Conservation (phyloP, 2,797 vertebrate species). For the Oryzias dopingdopingensis region DNA sequence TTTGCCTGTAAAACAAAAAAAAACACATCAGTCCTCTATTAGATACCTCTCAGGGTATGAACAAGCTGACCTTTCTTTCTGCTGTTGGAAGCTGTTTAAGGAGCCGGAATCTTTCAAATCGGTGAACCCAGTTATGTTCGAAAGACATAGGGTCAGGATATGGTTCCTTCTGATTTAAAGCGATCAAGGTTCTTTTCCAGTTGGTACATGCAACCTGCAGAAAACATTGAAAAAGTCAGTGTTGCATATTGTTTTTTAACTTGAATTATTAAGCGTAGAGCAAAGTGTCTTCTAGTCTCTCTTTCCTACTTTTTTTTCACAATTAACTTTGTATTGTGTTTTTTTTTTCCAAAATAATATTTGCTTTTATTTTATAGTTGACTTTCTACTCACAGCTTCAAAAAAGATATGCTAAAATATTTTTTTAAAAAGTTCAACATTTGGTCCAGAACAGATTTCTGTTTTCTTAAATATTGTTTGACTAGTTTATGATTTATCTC, state of each 20-base stretch:
- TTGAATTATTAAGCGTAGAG: no score
- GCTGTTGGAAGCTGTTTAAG: slow-evolving; percentile 29
- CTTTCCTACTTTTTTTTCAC: no score
- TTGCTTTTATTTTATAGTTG: no score
- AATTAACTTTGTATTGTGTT: no score
- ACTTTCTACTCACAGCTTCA: no score
- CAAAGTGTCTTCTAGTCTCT: slow-evolving; percentile 84
- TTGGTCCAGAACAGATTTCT: no score
- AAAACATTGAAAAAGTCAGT: slow-evolving; percentile 79
- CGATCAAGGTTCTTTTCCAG: slow-evolving; percentile 90
- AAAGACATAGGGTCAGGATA: slow-evolving; percentile 83
- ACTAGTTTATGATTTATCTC: no score
- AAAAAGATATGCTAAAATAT: no score
- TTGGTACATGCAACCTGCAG: slow-evolving; percentile 86
- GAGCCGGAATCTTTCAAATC: slow-evolving; percentile 72
- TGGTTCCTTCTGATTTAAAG: slow-evolving; percentile 83
- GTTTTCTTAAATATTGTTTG: no score
- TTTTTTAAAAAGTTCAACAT: no score
- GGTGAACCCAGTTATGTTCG: slow-evolving; percentile 72
- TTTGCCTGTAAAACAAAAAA: no score
- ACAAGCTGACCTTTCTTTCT: slow-evolving; percentile 81
- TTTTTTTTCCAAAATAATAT: no score
- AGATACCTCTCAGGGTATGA: not conserved
- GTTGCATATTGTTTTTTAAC: slow-evolving; percentile 16
- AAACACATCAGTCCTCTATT: not conserved